Conservation (phyloP, 2,888 invertebrate genomes). For the Bursaphelenchus okinawaensis region DNA sequence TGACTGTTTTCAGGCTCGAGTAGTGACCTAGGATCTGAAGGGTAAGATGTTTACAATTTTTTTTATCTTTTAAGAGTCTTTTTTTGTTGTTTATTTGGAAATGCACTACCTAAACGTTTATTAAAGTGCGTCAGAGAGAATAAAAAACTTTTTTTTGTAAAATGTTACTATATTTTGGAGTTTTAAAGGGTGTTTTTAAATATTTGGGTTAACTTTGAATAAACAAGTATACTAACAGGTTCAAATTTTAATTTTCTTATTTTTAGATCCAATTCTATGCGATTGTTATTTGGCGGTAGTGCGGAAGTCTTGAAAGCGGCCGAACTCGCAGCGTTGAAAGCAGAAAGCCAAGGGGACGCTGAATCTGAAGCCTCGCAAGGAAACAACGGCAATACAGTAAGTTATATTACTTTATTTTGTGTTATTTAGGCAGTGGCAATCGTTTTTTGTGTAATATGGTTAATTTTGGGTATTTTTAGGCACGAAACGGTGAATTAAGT, state of each 20-base stretch:
- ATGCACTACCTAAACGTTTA: too few species aligned
- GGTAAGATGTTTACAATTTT: constrained; percentile 5
- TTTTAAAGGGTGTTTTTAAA: background rate
- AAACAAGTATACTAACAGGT: too few species aligned
- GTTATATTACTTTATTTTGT: too few species aligned
- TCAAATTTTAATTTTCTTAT: background rate
- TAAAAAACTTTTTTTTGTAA: background rate
- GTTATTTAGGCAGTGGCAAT: too few species aligned
- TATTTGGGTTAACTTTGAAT: too few species aligned
- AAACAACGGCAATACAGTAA: background rate
- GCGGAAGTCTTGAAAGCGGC: background rate
- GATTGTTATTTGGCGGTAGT: background rate
- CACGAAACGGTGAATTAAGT: background rate
- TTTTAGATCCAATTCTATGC: background rate
- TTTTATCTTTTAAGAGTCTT: too few species aligned
- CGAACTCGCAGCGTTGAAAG: background rate
- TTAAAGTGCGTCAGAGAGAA: background rate
- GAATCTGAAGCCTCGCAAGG: too few species aligned
- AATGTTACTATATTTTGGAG: background rate
- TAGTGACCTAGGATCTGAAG: background rate
- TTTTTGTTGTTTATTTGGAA: background rate
- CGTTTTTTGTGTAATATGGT: background rate
- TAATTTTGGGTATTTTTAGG: background rate
- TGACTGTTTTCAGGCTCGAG: background rate
- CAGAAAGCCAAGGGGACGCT: background rate